Conservation (phyloP, 1,140 invertebrate species). For the Cotesia chilonis region DNA sequence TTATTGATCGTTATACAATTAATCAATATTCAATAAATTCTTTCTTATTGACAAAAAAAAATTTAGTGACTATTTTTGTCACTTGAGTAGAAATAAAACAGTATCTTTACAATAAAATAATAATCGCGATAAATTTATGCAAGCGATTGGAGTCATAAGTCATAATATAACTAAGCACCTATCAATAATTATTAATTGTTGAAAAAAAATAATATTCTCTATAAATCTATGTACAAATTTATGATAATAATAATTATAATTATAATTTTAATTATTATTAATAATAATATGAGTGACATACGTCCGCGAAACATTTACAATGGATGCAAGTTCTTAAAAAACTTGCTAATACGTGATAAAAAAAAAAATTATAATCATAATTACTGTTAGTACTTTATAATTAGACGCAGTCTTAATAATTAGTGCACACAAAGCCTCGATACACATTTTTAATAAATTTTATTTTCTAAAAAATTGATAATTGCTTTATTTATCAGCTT, state of each 20-base stretch:
- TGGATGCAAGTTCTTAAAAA: background rate
- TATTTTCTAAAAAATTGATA: too few relatives aligned
- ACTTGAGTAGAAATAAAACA: too few relatives aligned
- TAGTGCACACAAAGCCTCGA: conserved; percentile 29
- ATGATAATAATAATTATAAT: conserved; percentile 24
- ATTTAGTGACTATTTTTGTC: too few relatives aligned
- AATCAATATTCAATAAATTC: too few relatives aligned
- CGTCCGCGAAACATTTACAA: conserved; percentile 12
- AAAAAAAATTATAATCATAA: conserved; percentile 18
- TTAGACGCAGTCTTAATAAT: conserved; percentile 30
- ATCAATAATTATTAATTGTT: background rate
- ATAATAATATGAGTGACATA: conserved; percentile 13
- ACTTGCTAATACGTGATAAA: conserved; percentile 22
- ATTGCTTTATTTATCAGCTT: too few relatives aligned
- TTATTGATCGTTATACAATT: too few relatives aligned
- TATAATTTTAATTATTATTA: conserved; percentile 8
- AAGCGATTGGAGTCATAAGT: too few relatives aligned
- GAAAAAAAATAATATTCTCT: background rate
- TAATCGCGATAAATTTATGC: too few relatives aligned
- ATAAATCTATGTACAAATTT: conserved; percentile 27
- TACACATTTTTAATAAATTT: background rate
- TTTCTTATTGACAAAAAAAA: too few relatives aligned
- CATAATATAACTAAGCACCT: background rate
- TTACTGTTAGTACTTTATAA: conserved; percentile 27
- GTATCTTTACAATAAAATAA: too few relatives aligned